Base-by-base conservation (phyloP, 1,140 invertebrate species). In the Riptortus pedestris region DNA sequence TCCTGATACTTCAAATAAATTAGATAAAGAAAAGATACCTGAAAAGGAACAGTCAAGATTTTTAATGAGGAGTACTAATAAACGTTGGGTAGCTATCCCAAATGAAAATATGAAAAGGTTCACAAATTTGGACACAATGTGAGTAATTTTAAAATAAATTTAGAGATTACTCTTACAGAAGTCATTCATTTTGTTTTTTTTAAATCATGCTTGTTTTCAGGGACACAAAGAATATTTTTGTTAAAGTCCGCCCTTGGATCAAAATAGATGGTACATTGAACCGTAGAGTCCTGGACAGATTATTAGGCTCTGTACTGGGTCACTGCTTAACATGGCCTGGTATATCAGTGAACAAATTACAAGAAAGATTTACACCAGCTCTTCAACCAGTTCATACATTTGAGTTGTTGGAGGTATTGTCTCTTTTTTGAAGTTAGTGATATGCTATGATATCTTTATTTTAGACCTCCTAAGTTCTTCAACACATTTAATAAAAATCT, bases 191-290 rank as follows among this genome's bases (percentile, higher is more conserved):
- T n/a, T n/a, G n/a, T n/a, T n/a, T n/a, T n/a, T n/a, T n/a, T n/a
- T n/a, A n/a, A n/a, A n/a, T n/a, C n/a, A n/a, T n/a, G n/a, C n/a
- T n/a, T n/a, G n/a, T 38, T 59, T 59, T 59, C 18, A 59, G 57
- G 28, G 28, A 59, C 2, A 22, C 58, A 18, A 58, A 55, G 28
- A 7, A 61, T 14, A 28, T 58, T 11, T 33, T 58, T 27, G 67
- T 73, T 67, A 28, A 66, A 65, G 74, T 72, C 63, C 75, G 82
- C 66, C 85, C 86, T 0, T 91, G 88, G 89, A 82, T 85, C 60
- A 79, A 83, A 65, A 78, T 90, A 4, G 85, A 90, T 72, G 88
- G 87, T 0, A 77, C 79, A 0, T 70, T 91, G 0, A 90, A 91
- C 73, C 76, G 81, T 26, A 74, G 81, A 45, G 79, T 85, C 1